These are phyloP conservation scores for Tethya wilhelma DNA, from an alignment of 37 sponge, comb jelly and placozoan genomes.

Conservation along the genomic window DNA sequence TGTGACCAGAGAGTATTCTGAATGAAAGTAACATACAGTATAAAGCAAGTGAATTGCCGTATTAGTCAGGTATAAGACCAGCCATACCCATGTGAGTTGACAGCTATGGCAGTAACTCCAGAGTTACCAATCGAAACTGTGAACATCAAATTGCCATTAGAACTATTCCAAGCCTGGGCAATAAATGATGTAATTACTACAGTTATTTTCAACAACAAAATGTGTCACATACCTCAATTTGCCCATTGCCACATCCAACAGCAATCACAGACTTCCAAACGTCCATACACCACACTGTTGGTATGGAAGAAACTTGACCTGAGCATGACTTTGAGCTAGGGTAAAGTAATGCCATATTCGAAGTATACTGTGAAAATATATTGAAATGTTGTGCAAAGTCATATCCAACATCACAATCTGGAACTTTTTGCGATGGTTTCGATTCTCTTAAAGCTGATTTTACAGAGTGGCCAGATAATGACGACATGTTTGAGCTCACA, in stretches of 20 bases:
- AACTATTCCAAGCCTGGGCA: constrained; percentile 49
- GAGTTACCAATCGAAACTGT: not conserved
- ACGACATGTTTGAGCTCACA: not conserved
- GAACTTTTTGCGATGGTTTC: not conserved
- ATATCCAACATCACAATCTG: constrained; percentile 46
- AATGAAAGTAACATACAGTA: not conserved
- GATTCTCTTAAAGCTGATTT: not conserved
- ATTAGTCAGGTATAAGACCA: not conserved
- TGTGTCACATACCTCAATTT: constrained; percentile 66
- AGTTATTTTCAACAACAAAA: not conserved
- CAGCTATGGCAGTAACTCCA: constrained; percentile 42
- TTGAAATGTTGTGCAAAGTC: constrained; percentile 71
- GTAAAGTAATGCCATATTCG: constrained; percentile 70
- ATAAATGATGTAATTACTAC: not conserved
- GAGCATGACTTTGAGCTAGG: not conserved
- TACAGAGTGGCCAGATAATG: not conserved
- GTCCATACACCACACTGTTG: constrained; percentile 83
- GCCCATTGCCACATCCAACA: constrained; percentile 79
- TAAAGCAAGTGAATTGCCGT: not conserved
- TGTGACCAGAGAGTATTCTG: constrained; percentile 63
- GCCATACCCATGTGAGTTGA: constrained; percentile 42
- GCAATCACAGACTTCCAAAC: constrained; percentile 42
- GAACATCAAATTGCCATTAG: constrained; percentile 34
- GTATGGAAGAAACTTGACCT: not conserved
- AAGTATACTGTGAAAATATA: constrained; percentile 75